Evolutionary conservation across 2,888 invertebrate genomes (phyloP), one percentile per base, ranked within the genome.

Genomic region (Drosophila ustulata): DNA sequence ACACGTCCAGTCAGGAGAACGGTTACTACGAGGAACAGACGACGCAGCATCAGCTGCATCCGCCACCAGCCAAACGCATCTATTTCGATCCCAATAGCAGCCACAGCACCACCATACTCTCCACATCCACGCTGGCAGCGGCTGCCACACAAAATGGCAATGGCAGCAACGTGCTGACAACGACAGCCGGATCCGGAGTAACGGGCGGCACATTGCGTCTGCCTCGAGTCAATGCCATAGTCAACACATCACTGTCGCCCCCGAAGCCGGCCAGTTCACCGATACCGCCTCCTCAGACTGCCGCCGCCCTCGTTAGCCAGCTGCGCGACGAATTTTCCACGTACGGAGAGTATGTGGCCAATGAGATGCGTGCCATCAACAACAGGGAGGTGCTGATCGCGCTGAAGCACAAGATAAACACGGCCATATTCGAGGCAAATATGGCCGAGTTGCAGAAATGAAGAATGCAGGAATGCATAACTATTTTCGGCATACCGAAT

Each of bases 341-440:
- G 0, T 94, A 94, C 56, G 94, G 94, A 6, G 94, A 94, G 90
- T 94, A 94, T 71, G 91, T 94, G 58, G 94, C 94, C 1, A 94
- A 94, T 81, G 94, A 94, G 84, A 90, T 94, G 75, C 91, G 94
- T 5, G 93, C 93, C 39, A 91, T 94, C 18, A 93, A 93, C 87
- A 94, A 93, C 23, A 93, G 94, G 49, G 94, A 94, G 78, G 93
- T 94, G 66, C 87, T 94, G 9, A 88, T 94, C 4, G 92, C 94
- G 3, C 93, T 94, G 0, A 94, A 94, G 81, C 94, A 94, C 82
- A 94, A 94, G 85, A 94, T 94, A 66, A 94, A 94, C 80, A 94
- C 94, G 79, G 93, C 93, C 9, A 93, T 94, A 78, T 94, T 94
- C 89, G 94, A 94, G 80, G 94, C 94, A 0, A 94, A 94, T 89